Evolutionary conservation across 2,888 invertebrate species (phyloP).

Genomic region (Masnerella sp.): DNA sequence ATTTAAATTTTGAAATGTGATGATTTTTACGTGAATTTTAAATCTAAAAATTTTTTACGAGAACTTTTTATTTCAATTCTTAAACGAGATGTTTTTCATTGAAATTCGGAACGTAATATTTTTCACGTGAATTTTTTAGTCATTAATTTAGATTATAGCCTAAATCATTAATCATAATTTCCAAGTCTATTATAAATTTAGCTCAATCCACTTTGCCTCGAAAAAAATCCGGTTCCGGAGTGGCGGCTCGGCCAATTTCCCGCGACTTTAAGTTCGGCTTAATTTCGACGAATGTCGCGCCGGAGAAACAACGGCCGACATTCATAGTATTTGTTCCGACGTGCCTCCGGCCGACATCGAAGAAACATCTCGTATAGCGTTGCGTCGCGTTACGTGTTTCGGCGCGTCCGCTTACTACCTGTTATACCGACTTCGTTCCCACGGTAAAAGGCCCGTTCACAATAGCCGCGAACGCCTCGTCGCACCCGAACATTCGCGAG

Average conservation of each 20-base stretch:
- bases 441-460: constrained; percentile 61
- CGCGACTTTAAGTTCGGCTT: constrained; percentile 16
- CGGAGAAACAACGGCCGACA: constrained; percentile 31
- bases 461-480: constrained; percentile 42
- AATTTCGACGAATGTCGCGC: constrained; percentile 37
- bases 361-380: constrained; percentile 49
- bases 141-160: too few species aligned
- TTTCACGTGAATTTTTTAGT: too few species aligned
- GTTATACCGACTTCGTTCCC: constrained; percentile 68
- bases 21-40: too few species aligned
- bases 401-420: constrained; percentile 65
- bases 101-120: too few species aligned
- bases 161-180: too few species aligned
- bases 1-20: too few species aligned
- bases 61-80: too few species aligned
- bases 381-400: constrained; percentile 58
- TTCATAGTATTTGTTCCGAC: constrained; percentile 42
- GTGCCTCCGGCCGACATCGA: constrained; percentile 45
- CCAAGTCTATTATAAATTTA: too few species aligned
- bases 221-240: neutral
- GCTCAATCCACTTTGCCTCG: too few species aligned
- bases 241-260: constrained; percentile 5
- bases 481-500: constrained; percentile 29
- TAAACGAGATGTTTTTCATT: too few species aligned
- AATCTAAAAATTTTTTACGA: too few species aligned